Evolutionary conservation across 1,140 invertebrate species (phyloP).

Genomic region (Micrasema longulum): DNA sequence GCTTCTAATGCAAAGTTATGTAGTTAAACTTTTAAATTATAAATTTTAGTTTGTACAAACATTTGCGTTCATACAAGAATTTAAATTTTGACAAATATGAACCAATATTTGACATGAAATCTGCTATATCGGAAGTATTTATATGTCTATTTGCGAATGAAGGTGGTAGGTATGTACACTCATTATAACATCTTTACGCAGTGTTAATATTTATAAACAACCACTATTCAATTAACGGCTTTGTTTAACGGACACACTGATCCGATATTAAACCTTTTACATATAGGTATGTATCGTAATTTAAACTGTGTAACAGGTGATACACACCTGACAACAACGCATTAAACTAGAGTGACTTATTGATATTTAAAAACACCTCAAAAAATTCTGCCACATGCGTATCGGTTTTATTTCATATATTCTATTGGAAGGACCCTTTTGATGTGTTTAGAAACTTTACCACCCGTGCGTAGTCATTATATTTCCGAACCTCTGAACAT

Average conservation of each 20-base stretch:
- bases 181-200: background rate
- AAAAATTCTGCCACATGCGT: background rate
- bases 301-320: background rate
- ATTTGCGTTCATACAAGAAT: too few species aligned
- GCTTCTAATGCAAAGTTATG: too few species aligned
- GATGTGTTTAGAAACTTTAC: too few species aligned
- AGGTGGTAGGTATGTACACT: too few species aligned
- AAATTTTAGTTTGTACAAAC: too few species aligned
- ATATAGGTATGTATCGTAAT: too few species aligned
- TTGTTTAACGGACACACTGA: background rate
- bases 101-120: too few species aligned
- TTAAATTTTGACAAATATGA: too few species aligned
- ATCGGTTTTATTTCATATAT: too few species aligned
- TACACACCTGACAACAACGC: conserved; percentile 4
- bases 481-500: background rate
- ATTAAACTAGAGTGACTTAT: conserved; percentile 14
- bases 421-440: background rate
- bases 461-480: background rate
- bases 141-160: background rate
- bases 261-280: background rate
- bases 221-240: too few species aligned
- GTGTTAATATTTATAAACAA: background rate
- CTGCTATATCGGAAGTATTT: too few species aligned
- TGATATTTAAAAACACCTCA: background rate
- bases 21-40: too few species aligned